phyloP scores from a whole-genome alignment of 2,797 vertebrate species.

The Allenopithecus nigroviridis region DNA sequence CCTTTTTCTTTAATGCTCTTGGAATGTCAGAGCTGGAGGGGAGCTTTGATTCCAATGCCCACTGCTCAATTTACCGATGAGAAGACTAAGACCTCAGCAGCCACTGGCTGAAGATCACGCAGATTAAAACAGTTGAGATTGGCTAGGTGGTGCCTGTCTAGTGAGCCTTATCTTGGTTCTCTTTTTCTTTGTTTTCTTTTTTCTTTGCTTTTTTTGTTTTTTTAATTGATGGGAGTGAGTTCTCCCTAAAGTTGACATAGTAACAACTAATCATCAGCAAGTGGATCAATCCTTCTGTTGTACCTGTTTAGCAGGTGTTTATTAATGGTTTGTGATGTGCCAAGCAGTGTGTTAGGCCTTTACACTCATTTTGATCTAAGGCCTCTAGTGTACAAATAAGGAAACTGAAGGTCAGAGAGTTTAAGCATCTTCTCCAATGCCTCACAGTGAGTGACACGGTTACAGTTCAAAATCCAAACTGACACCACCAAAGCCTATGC shows the following conservation, averaged over 20 bases:
- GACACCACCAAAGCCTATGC: background rate
- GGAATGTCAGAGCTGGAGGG: conserved; percentile 72
- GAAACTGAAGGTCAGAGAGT: background rate
- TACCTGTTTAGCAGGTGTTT: background rate
- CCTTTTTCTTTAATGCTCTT: conserved; percentile 77
- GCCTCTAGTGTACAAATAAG: conserved; percentile 10
- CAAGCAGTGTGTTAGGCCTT: background rate
- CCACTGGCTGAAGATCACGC: background rate
- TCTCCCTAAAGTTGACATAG: background rate
- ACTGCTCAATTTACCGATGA: conserved; percentile 47
- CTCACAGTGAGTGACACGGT: background rate
- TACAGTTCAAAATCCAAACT: background rate
- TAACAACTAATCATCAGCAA: background rate
- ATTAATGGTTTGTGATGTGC: background rate
- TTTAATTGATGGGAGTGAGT: background rate
- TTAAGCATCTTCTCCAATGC: background rate
- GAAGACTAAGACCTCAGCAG: conserved; percentile 49
- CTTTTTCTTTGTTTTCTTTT: background rate
- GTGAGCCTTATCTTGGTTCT: background rate
- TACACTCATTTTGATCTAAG: background rate
- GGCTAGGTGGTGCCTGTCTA: background rate
- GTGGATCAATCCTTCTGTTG: background rate
- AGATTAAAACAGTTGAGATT: background rate
- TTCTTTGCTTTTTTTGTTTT: background rate
- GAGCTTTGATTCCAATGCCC: conserved; percentile 68